Conservation (phyloP, 2,797 vertebrate genomes). For the Scarus forsteni region DNA sequence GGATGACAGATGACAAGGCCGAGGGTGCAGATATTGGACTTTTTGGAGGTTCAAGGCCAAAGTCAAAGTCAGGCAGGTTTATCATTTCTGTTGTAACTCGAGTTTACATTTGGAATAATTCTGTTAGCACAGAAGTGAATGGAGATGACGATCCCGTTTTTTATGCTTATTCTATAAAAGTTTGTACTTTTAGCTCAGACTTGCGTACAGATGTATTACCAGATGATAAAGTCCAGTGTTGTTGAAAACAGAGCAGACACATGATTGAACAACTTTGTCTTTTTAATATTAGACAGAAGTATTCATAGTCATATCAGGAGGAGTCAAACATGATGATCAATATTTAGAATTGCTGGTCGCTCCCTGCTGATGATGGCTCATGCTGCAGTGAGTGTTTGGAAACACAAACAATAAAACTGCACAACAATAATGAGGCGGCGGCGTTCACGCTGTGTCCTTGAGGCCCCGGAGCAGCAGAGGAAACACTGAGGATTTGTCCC, state of each 20-base stretch:
- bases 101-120: conserved; percentile 7
- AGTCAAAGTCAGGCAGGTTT: conserved; percentile 49
- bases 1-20: conserved; percentile 48
- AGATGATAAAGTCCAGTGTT: too few relatives aligned
- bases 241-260: too few relatives aligned
- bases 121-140: not conserved
- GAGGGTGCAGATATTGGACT: conserved; percentile 22
- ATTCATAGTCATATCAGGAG: too few relatives aligned
- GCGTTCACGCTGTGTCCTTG: conserved; percentile 30
- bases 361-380: not conserved
- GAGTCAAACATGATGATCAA: too few relatives aligned
- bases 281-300: too few relatives aligned
- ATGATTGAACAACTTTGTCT: too few relatives aligned
- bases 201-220: too few relatives aligned
- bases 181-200: too few relatives aligned
- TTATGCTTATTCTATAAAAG: too few relatives aligned
- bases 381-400: not conserved
- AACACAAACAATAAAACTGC: not conserved
- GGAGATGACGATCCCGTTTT: not conserved
- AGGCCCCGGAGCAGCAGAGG: conserved; percentile 19
- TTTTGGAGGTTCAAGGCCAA: conserved; percentile 50
- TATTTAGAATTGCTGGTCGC: too few relatives aligned
- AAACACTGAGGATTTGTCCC: conserved; percentile 28
- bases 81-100: conserved; percentile 17
- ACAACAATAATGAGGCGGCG: conserved; percentile 47